phyloP scores from a whole-genome alignment of 2,113 vertebrate genomes.

The Delphinapterus leucas region DNA sequence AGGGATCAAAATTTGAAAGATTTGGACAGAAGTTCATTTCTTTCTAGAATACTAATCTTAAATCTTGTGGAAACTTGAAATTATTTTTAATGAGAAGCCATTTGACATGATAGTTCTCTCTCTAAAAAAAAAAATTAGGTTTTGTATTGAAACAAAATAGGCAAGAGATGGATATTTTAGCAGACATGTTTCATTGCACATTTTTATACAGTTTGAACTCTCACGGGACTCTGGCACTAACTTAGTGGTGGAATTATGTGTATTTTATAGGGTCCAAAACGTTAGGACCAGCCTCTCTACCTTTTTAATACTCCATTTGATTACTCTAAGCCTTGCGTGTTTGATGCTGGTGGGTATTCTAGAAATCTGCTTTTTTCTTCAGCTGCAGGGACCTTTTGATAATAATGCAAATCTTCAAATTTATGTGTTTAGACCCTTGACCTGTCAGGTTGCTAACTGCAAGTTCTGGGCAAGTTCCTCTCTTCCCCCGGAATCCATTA shows the following conservation, averaged over 20 bases:
- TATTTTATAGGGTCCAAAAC: background rate
- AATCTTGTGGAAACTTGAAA: constrained; percentile 14
- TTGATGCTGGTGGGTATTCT: background rate
- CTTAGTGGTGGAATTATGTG: background rate
- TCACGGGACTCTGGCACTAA: background rate
- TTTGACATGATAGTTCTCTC: background rate
- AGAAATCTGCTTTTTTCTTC: background rate
- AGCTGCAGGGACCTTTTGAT: background rate
- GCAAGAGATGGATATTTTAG: background rate
- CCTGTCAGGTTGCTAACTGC: background rate
- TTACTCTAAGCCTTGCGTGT: background rate
- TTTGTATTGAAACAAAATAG: constrained; percentile 19
- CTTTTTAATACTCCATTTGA: background rate
- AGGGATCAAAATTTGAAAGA: constrained; percentile 18
- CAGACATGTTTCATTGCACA: background rate
- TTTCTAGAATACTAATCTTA: background rate
- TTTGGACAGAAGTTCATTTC: constrained; percentile 26
- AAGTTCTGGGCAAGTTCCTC: background rate
- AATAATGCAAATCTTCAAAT: background rate
- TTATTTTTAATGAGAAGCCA: constrained; percentile 1
- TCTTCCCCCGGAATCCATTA: background rate
- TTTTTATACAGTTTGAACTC: background rate
- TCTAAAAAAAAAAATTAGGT: background rate
- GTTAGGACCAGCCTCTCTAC: background rate
- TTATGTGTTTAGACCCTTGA: background rate